These are phyloP conservation scores for Acrobasis repandana DNA, from an alignment of 2,888 invertebrate genomes.

Conservation along the genomic window DNA sequence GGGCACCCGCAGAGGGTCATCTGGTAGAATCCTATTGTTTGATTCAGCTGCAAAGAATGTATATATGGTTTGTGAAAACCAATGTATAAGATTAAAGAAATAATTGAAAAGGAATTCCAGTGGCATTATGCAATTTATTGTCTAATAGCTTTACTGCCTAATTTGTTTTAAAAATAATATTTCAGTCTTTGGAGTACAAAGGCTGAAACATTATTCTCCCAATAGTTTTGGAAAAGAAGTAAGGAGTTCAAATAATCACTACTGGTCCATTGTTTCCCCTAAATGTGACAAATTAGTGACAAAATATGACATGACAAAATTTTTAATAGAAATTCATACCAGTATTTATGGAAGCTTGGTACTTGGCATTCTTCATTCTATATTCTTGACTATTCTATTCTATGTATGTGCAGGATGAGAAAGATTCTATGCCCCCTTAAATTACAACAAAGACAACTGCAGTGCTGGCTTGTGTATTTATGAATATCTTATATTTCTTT, in stretches of 20 bases:
- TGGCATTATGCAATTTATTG: too few species aligned
- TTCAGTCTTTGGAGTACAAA: too few species aligned
- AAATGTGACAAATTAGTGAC: background rate
- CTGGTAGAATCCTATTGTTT: conserved; percentile 44
- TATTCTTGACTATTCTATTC: conserved; percentile 16
- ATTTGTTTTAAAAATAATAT: too few species aligned
- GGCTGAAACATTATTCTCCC: too few species aligned
- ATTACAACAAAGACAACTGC: conserved; percentile 8
- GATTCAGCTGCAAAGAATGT: conserved; percentile 42
- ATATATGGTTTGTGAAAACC: conserved; percentile 5
- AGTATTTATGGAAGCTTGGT: conserved; percentile 11
- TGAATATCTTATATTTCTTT: background rate
- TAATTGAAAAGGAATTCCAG: background rate
- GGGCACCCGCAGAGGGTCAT: conserved; percentile 63
- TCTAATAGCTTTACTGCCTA: too few species aligned
- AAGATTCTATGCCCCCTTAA: conserved; percentile 15
- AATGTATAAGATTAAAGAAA: too few species aligned
- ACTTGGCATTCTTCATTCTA: conserved; percentile 8
- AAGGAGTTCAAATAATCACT: too few species aligned
- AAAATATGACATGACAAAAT: background rate
- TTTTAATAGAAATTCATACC: conserved; percentile 12
- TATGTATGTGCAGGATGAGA: conserved; percentile 17
- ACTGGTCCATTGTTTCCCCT: too few species aligned
- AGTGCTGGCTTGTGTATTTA: conserved; percentile 5
- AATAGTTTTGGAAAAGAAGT: too few species aligned